Evolutionary conservation across 2,113 vertebrate genomes (phyloP).

Genomic region (Tetrao urogallus): DNA sequence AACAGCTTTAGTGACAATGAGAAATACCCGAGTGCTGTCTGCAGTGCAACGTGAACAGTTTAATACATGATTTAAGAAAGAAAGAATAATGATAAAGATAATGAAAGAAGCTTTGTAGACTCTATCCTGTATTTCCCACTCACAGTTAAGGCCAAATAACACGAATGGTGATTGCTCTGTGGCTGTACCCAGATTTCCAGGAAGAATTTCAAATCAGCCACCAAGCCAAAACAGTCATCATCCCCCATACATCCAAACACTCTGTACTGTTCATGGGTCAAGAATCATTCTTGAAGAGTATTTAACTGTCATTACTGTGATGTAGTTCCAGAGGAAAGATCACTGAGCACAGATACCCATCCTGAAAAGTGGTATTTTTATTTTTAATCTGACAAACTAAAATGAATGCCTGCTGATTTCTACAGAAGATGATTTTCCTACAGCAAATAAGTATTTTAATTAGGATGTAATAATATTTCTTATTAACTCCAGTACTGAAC

Average conservation of each 20-base stretch:
- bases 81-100: neutral
- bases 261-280: accelerated
- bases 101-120: neutral
- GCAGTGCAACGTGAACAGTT: neutral
- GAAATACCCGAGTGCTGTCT: neutral
- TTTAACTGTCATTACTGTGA: neutral
- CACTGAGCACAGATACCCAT: neutral
- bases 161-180: neutral
- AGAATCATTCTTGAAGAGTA: neutral
- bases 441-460: no score
- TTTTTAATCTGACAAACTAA: neutral
- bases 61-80: neutral
- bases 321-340: neutral
- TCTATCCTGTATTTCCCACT: neutral
- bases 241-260: neutral
- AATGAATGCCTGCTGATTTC: neutral
- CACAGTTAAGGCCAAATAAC: neutral
- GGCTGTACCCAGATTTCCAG: neutral
- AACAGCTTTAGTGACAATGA: neutral
- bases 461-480: neutral
- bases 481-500: neutral
- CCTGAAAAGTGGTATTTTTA: neutral
- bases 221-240: neutral
- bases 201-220: neutral
- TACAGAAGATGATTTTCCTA: no score